Conservation (phyloP, 92 coral and sea anemone species). For the Plumapathes pennacea region DNA sequence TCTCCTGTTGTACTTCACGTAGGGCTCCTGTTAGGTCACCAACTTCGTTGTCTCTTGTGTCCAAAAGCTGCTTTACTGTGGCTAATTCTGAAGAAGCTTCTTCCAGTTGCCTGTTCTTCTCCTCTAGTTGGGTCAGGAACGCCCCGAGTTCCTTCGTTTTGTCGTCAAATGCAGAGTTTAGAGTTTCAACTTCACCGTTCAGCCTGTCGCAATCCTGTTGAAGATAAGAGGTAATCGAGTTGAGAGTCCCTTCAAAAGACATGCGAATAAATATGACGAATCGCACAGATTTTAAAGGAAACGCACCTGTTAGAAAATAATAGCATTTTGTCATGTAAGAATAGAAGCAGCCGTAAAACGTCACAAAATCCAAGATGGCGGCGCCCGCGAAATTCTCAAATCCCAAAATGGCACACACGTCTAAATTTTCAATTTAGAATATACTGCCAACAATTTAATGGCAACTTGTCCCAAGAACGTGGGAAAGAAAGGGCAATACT, state of each 20-base stretch:
- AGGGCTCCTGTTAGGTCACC: constrained; percentile 19
- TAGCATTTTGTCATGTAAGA: too few relatives aligned
- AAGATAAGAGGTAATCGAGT: constrained; percentile 1
- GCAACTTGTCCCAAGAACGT: too few relatives aligned
- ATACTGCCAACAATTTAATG: too few relatives aligned
- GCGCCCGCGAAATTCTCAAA: too few relatives aligned
- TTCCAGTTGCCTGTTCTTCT: constrained; percentile 30
- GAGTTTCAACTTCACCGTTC: constrained; percentile 53
- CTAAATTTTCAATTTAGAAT: too few relatives aligned
- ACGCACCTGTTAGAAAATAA: too few relatives aligned
- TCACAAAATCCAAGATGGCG: too few relatives aligned
- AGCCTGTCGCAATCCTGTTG: constrained; percentile 67
- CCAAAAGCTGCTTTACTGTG: constrained; percentile 46
- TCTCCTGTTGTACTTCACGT: constrained; percentile 24
- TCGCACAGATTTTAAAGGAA: too few relatives aligned
- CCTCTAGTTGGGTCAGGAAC: constrained; percentile 34
- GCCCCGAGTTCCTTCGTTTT: constrained; percentile 64
- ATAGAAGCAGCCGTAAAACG: too few relatives aligned
- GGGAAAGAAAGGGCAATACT: too few relatives aligned
- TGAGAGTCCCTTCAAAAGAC: not conserved
- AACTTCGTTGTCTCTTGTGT: constrained; percentile 42
- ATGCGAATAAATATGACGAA: too few relatives aligned
- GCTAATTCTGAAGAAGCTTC: constrained; percentile 39
- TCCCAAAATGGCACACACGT: too few relatives aligned
- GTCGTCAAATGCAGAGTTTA: constrained; percentile 82